phyloP scores from a whole-genome alignment of 1,140 invertebrate genomes.

The Drosophila kanapiae region DNA sequence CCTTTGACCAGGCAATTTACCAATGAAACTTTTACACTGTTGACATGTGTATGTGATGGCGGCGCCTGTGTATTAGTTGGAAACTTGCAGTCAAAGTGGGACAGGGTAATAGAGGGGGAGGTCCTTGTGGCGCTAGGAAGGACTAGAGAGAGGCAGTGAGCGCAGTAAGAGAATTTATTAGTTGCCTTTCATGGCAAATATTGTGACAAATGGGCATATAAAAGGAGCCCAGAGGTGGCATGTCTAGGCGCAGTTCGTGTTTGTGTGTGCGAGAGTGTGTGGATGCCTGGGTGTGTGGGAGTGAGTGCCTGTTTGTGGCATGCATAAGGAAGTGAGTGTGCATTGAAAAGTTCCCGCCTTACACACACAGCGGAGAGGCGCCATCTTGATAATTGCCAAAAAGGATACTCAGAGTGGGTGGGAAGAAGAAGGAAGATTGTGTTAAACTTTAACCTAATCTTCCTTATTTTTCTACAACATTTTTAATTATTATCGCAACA shows the following conservation, averaged over 20 bases:
- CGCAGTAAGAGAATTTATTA: constrained; percentile 73
- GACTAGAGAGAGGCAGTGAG: constrained; percentile 9
- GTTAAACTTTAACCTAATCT: background rate
- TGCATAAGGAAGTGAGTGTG: constrained; percentile 28
- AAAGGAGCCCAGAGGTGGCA: constrained; percentile 44
- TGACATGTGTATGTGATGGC: constrained; percentile 36
- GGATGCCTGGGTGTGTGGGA: constrained; percentile 6
- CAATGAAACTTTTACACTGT: constrained; percentile 54
- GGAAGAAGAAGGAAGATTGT: background rate
- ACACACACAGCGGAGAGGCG: constrained; percentile 37
- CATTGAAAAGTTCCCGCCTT: constrained; percentile 44
- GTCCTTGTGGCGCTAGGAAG: constrained; percentile 1
- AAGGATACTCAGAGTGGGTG: background rate
- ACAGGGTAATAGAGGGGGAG: background rate
- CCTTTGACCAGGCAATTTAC: constrained; percentile 53
- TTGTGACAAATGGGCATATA: constrained; percentile 77
- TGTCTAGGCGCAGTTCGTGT: constrained; percentile 36
- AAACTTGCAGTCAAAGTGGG: constrained; percentile 38
- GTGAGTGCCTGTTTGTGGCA: constrained; percentile 12
- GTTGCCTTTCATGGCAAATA: constrained; percentile 76
- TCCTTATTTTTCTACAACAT: background rate
- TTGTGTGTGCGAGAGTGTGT: background rate
- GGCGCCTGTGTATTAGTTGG: constrained; percentile 9
- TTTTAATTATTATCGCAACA: background rate
- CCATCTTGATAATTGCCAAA: constrained; percentile 70